phyloP scores from a whole-genome alignment of 2,888 invertebrate genomes.

The Nymphalis urticae region DNA sequence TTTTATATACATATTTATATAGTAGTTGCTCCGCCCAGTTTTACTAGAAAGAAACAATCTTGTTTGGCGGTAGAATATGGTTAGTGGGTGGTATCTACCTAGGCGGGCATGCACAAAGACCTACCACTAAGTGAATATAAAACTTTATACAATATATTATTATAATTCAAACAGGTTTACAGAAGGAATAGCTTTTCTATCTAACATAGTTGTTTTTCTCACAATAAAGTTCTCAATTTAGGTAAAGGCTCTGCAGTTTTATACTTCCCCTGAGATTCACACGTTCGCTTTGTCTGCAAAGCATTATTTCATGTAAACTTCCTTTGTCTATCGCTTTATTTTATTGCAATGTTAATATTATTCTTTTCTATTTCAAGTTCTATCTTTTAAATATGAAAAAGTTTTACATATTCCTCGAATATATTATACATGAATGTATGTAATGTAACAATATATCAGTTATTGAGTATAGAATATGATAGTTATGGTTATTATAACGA shows the following conservation, averaged over 20 bases:
- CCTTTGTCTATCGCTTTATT: constrained; percentile 21
- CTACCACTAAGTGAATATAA: too few species aligned
- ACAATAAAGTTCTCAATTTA: constrained; percentile 24
- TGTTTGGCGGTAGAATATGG: too few species aligned
- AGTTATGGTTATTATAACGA: too few species aligned
- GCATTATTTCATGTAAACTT: constrained; percentile 28
- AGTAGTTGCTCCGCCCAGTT: too few species aligned
- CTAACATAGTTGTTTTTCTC: constrained; percentile 10
- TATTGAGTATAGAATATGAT: too few species aligned
- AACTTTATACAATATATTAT: background rate
- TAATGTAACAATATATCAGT: too few species aligned
- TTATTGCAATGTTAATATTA: constrained; percentile 10
- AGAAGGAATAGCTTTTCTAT: constrained; percentile 7
- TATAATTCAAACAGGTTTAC: constrained; percentile 7
- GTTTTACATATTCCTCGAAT: background rate
- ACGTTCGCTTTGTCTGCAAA: constrained; percentile 22
- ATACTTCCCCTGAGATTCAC: constrained; percentile 25
- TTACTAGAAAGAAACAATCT: too few species aligned
- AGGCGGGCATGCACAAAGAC: too few species aligned
- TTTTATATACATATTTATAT: too few species aligned
- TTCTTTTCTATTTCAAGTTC: background rate
- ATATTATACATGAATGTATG: too few species aligned
- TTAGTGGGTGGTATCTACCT: too few species aligned
- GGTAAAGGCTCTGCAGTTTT: constrained; percentile 18
- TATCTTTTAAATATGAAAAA: background rate